Percentiles rank a stretch among this genome's conserved stretches.
Conservation (phyloP, 2,797 vertebrate genomes). For the Sternarchorhynchus goeldii region DNA sequence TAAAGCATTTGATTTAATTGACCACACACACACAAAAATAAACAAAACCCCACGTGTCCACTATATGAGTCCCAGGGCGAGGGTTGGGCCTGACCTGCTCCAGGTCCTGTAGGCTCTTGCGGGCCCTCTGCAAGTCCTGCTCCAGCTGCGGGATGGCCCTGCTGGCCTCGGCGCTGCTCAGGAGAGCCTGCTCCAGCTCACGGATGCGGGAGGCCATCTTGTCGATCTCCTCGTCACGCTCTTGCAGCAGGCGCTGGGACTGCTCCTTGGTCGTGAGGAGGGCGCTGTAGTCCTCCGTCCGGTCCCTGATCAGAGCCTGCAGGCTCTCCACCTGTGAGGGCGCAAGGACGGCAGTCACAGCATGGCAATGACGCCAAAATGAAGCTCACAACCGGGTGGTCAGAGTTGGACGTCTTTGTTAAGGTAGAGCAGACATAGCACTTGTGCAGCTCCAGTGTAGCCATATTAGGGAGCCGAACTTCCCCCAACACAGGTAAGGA, state of each 20-base stretch:
- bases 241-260: slow-evolving; percentile 76
- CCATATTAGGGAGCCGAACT: no score
- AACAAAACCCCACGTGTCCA: no score
- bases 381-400: background rate
- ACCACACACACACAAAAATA: background rate
- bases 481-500: background rate
- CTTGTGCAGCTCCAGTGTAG: no score
- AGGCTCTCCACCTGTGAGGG: slow-evolving; percentile 83
- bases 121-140: slow-evolving; percentile 83
- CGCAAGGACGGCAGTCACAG: background rate
- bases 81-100: slow-evolving; percentile 72
- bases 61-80: no score
- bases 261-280: slow-evolving; percentile 81
- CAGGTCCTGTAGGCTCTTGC: slow-evolving; percentile 76
- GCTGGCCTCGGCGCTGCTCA: slow-evolving; percentile 68
- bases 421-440: background rate
- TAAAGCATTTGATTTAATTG: no score
- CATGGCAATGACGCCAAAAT: background rate
- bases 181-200: slow-evolving; percentile 80
- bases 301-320: slow-evolving; percentile 85
- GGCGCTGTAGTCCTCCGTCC: slow-evolving; percentile 80
- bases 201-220: slow-evolving; percentile 77
- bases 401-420: background rate
- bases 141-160: slow-evolving; percentile 74
- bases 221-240: slow-evolving; percentile 87